Conservation (phyloP, 35 echinoderm and acorn worm species). For the Patiria miniata region DNA sequence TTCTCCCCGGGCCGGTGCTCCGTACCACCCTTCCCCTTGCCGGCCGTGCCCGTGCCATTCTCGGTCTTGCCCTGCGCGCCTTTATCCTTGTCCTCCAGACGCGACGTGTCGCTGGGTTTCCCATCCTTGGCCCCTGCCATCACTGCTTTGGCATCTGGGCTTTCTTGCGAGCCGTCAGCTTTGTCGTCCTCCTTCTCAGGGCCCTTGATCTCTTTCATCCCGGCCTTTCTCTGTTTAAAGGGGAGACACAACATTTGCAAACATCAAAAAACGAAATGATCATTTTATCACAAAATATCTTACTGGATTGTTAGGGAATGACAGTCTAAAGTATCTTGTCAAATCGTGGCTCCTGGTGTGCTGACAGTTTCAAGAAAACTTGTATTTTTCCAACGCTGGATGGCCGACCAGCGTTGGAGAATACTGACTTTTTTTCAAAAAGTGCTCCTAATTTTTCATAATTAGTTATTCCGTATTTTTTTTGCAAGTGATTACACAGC, state of each 20-base stretch:
- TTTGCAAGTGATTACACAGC: no score
- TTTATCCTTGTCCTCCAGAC: constrained; percentile 22
- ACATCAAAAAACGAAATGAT: no score
- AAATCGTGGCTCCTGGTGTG: no score
- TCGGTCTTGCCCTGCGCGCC: constrained; percentile 15
- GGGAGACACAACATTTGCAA: background rate
- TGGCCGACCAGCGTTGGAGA: no score
- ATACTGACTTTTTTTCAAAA: no score
- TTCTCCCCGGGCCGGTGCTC: constrained; percentile 58
- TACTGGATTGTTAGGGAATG: no score
- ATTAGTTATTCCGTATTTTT: no score
- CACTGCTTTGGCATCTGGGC: constrained; percentile 30
- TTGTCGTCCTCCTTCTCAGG: constrained; percentile 19
- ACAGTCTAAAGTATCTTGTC: no score
- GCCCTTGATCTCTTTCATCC: constrained; percentile 6
- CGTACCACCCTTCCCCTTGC: constrained; percentile 12
- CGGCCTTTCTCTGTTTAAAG: background rate
- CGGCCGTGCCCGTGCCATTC: constrained; percentile 11
- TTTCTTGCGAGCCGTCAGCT: background rate
- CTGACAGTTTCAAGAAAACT: no score
- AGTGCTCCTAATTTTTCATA: no score
- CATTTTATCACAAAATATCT: no score
- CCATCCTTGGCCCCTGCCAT: constrained; percentile 11
- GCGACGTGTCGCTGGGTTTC: constrained; percentile 4
- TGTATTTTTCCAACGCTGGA: no score